These are phyloP conservation scores for Strigops habroptila DNA, from an alignment of 2,113 vertebrate species.

Conservation along the genomic window DNA sequence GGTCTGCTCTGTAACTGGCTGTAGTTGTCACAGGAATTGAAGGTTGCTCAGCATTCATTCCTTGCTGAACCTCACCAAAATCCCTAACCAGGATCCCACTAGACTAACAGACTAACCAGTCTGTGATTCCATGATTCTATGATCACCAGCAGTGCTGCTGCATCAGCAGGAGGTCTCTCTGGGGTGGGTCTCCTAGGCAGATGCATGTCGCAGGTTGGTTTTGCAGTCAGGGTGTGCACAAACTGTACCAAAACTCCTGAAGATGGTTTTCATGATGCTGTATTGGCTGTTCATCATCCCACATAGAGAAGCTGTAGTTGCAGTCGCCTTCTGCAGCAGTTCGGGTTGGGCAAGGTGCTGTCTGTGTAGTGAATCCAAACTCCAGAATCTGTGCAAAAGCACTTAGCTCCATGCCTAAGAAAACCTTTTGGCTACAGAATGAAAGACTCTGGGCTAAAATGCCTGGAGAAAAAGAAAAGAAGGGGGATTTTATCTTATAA, in stretches of 20 bases:
- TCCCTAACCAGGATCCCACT: background rate
- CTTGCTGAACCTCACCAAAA: background rate
- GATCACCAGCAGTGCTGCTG: background rate
- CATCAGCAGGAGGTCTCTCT: background rate
- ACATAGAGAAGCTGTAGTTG: accelerated
- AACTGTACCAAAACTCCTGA: background rate
- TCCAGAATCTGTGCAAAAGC: background rate
- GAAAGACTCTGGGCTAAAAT: background rate
- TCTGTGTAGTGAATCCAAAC: background rate
- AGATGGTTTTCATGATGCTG: background rate
- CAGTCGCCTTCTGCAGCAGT: background rate
- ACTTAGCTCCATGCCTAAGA: background rate
- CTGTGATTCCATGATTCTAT: background rate
- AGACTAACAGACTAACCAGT: background rate
- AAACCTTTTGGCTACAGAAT: background rate
- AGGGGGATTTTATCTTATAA: background rate
- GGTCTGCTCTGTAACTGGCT: background rate
- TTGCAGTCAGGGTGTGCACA: background rate
- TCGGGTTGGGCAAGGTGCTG: accelerated
- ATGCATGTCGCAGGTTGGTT: background rate
- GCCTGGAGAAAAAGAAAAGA: background rate
- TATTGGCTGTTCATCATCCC: background rate
- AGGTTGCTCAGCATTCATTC: background rate
- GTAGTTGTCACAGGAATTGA: background rate
- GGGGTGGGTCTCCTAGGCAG: too few species aligned